Evolutionary conservation across 1,140 invertebrate species (phyloP), one percentile per base, ranked within the genome.

Genomic region (Bombus consobrinus): DNA sequence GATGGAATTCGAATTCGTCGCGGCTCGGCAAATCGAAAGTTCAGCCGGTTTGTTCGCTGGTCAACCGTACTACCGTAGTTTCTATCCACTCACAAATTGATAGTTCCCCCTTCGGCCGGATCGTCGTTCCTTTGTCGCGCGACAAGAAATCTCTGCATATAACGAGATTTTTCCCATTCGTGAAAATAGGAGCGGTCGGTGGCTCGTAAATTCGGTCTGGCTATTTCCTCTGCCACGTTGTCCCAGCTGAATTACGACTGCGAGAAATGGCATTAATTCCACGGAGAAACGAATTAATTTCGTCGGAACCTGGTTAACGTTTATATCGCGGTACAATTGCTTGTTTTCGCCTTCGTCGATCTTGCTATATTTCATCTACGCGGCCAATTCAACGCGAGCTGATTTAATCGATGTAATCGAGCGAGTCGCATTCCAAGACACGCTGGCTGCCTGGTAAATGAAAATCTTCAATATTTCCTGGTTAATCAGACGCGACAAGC

Each of bases 251-350:
- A 53, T 83, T 78, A 78, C 47, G 34, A 68, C 64, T n/a, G 37
- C 25, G 62, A 69, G 64, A 43, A 77, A 69, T 59, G 72, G 57
- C 74, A 41, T 77, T 77, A 69, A 83, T 83, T 39, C 64, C 62
- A 28, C 22, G 74, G 41, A 57, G 74, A 59, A 78, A 78, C 81
- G 74, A 78, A 83, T 83, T 83, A 39, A 69, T 83, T 78, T 39
- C 64, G 34, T 2, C 22, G 73, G n/a, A 57, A 41, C 3, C 34
- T 71, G 68, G 71, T 77, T 83, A 39, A 5, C 53, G 41, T 76
- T 66, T 28, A 13, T 73, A 28, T 34, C 53, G 39, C n/a, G 71
- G 25, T 41, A 73, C 69, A 62, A 81, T 81, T 73, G 69, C 80
- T 22, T 62, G 69, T 62, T 81, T 62, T 57, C 32, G 47, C 28